These are phyloP conservation scores for Chelonoidis abingdonii DNA, from an alignment of 2,113 vertebrate species.

Conservation along the genomic window DNA sequence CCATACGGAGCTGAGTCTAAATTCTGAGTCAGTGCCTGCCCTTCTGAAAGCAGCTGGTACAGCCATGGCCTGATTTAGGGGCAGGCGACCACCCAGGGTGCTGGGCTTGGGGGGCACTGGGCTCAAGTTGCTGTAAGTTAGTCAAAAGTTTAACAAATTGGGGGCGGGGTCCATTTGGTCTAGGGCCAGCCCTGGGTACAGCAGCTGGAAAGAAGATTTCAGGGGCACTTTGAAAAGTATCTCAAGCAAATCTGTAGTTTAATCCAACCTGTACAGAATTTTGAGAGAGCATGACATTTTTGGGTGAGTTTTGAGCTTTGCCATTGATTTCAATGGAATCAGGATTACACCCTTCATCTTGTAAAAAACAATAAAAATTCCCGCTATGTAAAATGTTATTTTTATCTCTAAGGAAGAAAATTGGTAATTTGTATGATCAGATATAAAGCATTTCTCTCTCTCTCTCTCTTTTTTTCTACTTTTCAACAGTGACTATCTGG, in stretches of 20 bases:
- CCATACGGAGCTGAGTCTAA: fast-evolving
- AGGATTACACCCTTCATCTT: background rate
- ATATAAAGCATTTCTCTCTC: background rate
- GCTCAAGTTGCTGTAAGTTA: too few species aligned
- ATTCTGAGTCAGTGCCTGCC: background rate
- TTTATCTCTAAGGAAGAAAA: background rate
- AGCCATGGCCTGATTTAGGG: background rate
- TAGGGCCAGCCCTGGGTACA: too few species aligned
- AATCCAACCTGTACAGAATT: background rate
- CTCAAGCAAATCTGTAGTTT: background rate
- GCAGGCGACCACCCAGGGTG: too few species aligned
- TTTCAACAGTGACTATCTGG: constrained; percentile 80
- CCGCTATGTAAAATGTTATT: background rate
- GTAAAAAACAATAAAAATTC: background rate
- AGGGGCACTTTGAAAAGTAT: background rate
- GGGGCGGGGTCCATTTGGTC: too few species aligned
- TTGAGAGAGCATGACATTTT: background rate
- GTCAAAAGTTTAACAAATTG: too few species aligned
- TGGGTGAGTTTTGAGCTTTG: background rate
- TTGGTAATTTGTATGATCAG: background rate
- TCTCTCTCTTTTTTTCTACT: background rate
- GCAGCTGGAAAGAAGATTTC: background rate
- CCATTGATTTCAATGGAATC: background rate
- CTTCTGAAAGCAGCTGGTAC: background rate
- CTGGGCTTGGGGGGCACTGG: too few species aligned